These are phyloP conservation scores for Bos javanicus DNA, from an alignment of 2,113 vertebrate species.

Conservation along the genomic window DNA sequence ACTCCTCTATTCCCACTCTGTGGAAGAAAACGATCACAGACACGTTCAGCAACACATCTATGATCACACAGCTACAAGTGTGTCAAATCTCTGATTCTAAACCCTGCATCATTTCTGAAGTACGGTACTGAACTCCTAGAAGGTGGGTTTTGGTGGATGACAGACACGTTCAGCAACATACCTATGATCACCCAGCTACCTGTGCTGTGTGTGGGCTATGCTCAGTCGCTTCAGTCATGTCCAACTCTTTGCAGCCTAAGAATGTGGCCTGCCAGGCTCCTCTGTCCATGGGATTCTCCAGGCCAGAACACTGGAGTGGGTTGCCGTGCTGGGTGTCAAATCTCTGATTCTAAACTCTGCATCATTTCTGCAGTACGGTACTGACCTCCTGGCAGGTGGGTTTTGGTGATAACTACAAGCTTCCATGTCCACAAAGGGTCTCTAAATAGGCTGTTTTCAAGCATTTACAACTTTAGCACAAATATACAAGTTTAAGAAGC, in stretches of 20 bases:
- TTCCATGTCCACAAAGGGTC: rapidly evolving
- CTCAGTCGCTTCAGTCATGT: background rate
- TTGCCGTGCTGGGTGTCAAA: background rate
- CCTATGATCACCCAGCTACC: background rate
- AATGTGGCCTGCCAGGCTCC: background rate
- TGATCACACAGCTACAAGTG: background rate
- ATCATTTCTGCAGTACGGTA: background rate
- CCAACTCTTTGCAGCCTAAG: background rate
- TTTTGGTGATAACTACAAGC: background rate
- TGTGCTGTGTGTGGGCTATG: background rate
- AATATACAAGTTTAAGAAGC: background rate
- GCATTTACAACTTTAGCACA: background rate
- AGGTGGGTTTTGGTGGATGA: background rate
- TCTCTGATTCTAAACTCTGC: background rate
- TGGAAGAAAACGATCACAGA: background rate
- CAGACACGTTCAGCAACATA: background rate
- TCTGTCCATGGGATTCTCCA: background rate
- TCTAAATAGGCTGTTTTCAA: background rate
- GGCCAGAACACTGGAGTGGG: background rate
- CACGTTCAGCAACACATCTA: background rate
- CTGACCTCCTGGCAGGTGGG: background rate
- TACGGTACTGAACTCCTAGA: rapidly evolving
- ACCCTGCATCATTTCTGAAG: background rate
- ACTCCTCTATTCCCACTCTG: background rate
- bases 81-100: background rate